Evolutionary conservation across 64 coral and sea anemone genomes (phyloP).

Genomic region (Dendrophyllia cribrosa): DNA sequence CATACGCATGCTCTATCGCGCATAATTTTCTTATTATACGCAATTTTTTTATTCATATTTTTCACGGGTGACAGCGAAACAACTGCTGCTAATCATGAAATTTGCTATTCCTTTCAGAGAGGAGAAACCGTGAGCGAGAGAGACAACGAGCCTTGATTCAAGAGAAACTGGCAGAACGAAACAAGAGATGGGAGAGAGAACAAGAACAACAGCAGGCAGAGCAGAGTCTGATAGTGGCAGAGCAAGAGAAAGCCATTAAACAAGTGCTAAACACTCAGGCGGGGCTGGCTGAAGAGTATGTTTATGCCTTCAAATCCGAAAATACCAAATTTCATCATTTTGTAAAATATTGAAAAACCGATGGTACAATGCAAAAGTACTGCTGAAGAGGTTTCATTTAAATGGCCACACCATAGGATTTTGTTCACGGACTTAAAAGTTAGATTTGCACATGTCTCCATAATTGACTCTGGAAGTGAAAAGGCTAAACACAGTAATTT

Average conservation of each 20-base stretch:
- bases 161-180: conserved; percentile 71
- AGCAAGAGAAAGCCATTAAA: conserved; percentile 79
- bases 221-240: conserved; percentile 55
- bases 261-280: conserved; percentile 84
- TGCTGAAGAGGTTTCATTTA: too few relatives aligned
- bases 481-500: too few relatives aligned
- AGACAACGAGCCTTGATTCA: conserved; percentile 50
- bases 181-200: conserved; percentile 65
- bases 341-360: too few relatives aligned
- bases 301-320: too few relatives aligned
- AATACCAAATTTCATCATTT: too few relatives aligned
- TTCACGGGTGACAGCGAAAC: background rate
- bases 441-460: too few relatives aligned
- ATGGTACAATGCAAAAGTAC: too few relatives aligned
- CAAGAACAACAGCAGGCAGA: conserved; percentile 55
- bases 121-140: conserved; percentile 50
- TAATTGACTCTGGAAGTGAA: too few relatives aligned
- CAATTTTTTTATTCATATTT: background rate
- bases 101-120: conserved; percentile 6
- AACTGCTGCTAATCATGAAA: background rate
- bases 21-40: too few relatives aligned
- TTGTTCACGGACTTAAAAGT: too few relatives aligned
- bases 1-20: too few relatives aligned
- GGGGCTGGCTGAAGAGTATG: conserved; percentile 79
- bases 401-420: too few relatives aligned